A percentile compares a stretch with the other conserved stretches of the same genome.
Conservation (phyloP, 2,888 invertebrate genomes). For the Euzophera pinguis region DNA sequence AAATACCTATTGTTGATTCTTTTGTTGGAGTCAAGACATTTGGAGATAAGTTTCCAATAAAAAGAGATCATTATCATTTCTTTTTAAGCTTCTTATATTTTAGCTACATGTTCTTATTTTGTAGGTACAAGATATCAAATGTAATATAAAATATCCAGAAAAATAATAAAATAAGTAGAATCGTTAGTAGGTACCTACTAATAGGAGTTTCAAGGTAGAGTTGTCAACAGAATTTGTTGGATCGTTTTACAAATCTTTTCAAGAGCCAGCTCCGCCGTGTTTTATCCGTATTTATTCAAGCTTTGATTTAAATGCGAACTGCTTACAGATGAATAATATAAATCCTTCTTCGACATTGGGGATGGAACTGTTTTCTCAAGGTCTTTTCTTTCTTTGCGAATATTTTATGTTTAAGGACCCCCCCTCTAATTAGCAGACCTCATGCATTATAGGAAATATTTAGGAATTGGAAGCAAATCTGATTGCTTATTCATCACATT, state of each 20-base stretch:
- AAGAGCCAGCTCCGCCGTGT: background rate
- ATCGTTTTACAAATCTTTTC: slow-evolving; percentile 3
- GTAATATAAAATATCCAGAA: too few species aligned
- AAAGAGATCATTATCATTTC: background rate
- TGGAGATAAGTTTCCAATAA: background rate
- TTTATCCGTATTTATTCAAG: slow-evolving; percentile 9
- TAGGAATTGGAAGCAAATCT: too few species aligned
- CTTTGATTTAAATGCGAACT: slow-evolving; percentile 11
- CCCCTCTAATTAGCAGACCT: too few species aligned
- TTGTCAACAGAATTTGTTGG: background rate
- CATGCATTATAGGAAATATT: too few species aligned
- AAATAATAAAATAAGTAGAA: too few species aligned
- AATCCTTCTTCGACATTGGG: background rate
- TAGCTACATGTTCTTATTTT: background rate
- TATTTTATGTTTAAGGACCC: too few species aligned
- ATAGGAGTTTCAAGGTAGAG: background rate
- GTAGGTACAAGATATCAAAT: background rate
- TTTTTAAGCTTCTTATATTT: background rate
- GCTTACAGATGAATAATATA: slow-evolving; percentile 7
- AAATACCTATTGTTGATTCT: slow-evolving; percentile 1
- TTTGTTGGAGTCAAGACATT: background rate
- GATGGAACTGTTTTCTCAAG: background rate
- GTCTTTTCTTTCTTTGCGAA: too few species aligned
- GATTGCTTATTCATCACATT: too few species aligned
- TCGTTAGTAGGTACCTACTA: too few species aligned